Percentiles rank a stretch among this genome's conserved stretches.
Conservation (phyloP, 2,797 vertebrate species). For the Borostomias antarcticus region DNA sequence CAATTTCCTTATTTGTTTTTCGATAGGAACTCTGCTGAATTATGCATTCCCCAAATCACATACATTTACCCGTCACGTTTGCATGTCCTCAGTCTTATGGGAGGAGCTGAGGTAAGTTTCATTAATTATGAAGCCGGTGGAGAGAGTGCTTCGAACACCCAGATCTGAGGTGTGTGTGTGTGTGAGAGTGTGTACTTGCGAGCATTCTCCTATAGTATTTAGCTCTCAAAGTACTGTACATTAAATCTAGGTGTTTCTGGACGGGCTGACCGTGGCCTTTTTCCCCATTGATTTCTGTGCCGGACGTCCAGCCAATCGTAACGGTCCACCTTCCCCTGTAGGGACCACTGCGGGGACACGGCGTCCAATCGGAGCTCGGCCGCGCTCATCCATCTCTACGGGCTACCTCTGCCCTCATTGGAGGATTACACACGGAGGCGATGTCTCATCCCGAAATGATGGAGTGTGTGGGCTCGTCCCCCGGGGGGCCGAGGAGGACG, state of each 20-base stretch:
- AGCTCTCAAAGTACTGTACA: too few species aligned
- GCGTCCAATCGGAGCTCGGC: slow-evolving; percentile 8
- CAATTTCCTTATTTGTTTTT: neutral
- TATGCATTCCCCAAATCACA: neutral
- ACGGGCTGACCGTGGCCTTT: slow-evolving; percentile 18
- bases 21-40: neutral
- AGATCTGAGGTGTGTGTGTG: neutral
- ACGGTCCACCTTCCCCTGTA: slow-evolving; percentile 23
- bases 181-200: neutral
- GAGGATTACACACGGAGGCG: neutral
- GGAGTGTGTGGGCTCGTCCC: neutral
- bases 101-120: neutral
- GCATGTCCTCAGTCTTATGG: neutral
- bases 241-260: too few species aligned
- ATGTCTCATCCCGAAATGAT: neutral
- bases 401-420: neutral
- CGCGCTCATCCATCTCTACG: neutral
- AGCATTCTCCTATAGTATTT: too few species aligned
- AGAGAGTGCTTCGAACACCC: neutral
- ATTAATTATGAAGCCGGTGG: neutral
- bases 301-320: slow-evolving; percentile 16
- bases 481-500: neutral
- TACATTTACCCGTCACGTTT: neutral
- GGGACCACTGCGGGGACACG: slow-evolving; percentile 20
- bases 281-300: slow-evolving; percentile 26